Evolutionary conservation across 2,797 vertebrate genomes (phyloP), one percentile per base, ranked within the genome.

Genomic region (Phaenicophaeus curvirostris): DNA sequence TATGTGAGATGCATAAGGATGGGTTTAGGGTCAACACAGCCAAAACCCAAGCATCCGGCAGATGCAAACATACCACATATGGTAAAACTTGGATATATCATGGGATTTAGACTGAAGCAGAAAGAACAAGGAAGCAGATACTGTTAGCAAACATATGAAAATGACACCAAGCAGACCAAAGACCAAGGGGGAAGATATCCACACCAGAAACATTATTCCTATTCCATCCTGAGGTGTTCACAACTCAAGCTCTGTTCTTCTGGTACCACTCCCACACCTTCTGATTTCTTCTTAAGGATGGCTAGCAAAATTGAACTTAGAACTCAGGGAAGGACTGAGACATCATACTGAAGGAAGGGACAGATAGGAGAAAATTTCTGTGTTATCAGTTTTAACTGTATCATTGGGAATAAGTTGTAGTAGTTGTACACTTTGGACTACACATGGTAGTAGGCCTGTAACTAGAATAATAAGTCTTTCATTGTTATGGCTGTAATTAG

Each of bases 51-150:
- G 6, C 4, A 69, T 11, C 1, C 23, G 80, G 12, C 11, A 85
- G 18, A 63, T 41, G 7, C 54, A 63, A 85, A 54, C 15, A 5
- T 35, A 65, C 1, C 3, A 4, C 1, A 9, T 11, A 8, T 6
- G 9, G 9, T 63, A 73, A 42, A 77, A 66, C 4, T 33, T 33
- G 2, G 0, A 7, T 53, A 13, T 62, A 42, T 42, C 0, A 0
- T 41, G 33, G 30, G 3, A 28, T 80, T 74, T 39, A 21, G 30
- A 59, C 35, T n/a, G 42, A 78, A 83, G 42, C 9, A 85, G 63
- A 61, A 91, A 69, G 15, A 58, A 27, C 0, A 21, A 91, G 18
- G 31, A 77, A 59, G 11, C 4, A 73, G 50, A 23, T 1, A 44
- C 6, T 54, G 30, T 17, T 46, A 77, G 25, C 4, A 88, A 77